phyloP scores from a whole-genome alignment of 2,113 vertebrate species.

The Hydrochoerus hydrochaeris region DNA sequence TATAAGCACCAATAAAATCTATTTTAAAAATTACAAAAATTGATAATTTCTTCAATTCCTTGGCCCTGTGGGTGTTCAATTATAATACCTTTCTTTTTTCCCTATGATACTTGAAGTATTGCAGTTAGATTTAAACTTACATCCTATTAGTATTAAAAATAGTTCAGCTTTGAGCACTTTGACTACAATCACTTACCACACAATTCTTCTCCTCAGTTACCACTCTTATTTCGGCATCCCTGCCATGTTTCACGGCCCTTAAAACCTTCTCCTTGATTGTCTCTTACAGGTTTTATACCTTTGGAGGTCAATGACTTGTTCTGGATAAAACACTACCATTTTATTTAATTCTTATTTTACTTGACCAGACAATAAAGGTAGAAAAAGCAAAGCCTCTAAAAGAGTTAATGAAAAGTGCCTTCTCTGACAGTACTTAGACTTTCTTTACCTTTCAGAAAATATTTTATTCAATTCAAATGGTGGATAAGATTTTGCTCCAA shows the following conservation, averaged over 20 bases:
- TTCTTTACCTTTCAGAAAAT: background rate
- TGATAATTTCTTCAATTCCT: background rate
- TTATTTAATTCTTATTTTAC: conserved; percentile 35
- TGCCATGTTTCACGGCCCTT: background rate
- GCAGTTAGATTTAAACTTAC: background rate
- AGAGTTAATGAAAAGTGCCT: background rate
- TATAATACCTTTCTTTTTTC: background rate
- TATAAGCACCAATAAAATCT: background rate
- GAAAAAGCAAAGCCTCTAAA: background rate
- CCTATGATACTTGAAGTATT: background rate
- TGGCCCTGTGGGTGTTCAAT: background rate
- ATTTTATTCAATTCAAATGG: background rate
- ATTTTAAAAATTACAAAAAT: background rate
- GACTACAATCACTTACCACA: background rate
- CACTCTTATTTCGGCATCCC: background rate
- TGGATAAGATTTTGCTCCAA: background rate
- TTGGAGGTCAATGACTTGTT: background rate
- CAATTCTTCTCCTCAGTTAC: background rate
- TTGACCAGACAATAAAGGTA: background rate
- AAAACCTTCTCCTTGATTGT: background rate
- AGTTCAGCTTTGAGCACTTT: background rate
- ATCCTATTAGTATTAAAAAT: background rate
- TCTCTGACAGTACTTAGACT: background rate
- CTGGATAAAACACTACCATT: background rate
- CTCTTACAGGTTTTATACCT: background rate